Evolutionary conservation across 1,140 invertebrate genomes (phyloP).

Genomic region (Triops longicaudatus): DNA sequence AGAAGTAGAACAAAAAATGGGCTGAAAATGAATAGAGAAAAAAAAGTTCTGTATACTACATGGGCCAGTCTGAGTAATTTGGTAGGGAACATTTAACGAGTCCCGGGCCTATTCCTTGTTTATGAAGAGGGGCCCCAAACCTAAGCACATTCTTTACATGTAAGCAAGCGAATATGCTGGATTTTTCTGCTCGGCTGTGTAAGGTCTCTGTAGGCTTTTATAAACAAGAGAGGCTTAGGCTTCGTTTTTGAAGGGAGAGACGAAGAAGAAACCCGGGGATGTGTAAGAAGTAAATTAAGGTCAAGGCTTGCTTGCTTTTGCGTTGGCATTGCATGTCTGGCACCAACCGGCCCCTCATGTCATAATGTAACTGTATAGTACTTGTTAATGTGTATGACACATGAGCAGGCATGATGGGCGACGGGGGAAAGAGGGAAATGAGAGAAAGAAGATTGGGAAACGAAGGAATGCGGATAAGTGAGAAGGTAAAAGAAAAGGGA

Average conservation of each 20-base stretch:
- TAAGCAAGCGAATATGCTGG: background rate
- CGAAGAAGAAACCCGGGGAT: background rate
- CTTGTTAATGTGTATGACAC: slow-evolving; percentile 12
- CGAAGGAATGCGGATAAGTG: background rate
- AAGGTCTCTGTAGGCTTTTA: background rate
- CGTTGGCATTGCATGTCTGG: background rate
- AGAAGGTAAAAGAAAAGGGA: background rate
- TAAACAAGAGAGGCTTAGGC: slow-evolving; percentile 3
- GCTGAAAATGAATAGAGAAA: background rate
- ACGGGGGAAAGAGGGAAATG: background rate
- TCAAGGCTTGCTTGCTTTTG: background rate
- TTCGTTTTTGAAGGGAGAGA: background rate
- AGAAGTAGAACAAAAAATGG: background rate
- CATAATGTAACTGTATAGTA: slow-evolving; percentile 10
- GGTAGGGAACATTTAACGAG: background rate
- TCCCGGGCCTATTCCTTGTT: background rate
- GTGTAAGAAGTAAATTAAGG: slow-evolving; percentile 3
- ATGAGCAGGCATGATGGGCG: slow-evolving; percentile 9
- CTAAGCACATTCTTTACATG: background rate
- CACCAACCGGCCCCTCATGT: background rate
- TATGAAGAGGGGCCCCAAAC: background rate
- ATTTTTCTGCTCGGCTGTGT: background rate
- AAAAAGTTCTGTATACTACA: background rate
- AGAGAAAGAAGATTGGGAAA: background rate
- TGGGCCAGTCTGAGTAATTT: background rate